A percentile compares a stretch with the other conserved stretches of the same genome.
Conservation (phyloP, 2,888 invertebrate species). For the Caradrina clavipalpis region DNA sequence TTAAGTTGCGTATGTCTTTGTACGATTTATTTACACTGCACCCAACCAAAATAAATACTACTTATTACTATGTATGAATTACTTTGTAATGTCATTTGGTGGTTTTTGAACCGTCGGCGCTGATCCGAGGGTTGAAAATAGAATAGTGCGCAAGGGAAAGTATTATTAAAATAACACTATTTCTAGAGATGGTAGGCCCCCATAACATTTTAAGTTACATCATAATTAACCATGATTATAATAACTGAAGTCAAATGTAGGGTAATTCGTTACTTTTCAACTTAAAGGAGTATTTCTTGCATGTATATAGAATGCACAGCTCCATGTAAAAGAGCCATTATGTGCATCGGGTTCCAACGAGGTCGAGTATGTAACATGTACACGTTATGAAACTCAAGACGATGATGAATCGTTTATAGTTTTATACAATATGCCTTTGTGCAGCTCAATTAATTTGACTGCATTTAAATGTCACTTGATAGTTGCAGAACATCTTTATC, state of each 20-base stretch:
- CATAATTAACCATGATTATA: not conserved
- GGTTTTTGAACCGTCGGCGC: too few relatives aligned
- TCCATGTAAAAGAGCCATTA: constrained; percentile 29
- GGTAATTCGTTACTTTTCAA: constrained; percentile 2
- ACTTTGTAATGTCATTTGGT: too few relatives aligned
- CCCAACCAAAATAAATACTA: too few relatives aligned
- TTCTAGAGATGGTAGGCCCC: too few relatives aligned
- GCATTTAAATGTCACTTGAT: not conserved
- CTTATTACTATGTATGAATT: too few relatives aligned
- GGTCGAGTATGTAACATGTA: constrained; percentile 8
- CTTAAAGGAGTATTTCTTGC: constrained; percentile 14
- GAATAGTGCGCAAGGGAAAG: too few relatives aligned
- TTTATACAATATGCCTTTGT: too few relatives aligned
- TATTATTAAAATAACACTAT: too few relatives aligned
- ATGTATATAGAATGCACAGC: constrained; percentile 7
- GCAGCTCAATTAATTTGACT: not conserved
- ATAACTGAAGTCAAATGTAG: constrained; percentile 9
- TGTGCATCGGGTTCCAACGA: constrained; percentile 18
- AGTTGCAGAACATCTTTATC: not conserved
- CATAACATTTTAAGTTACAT: too few relatives aligned
- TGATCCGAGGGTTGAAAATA: too few relatives aligned
- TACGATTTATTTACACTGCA: too few relatives aligned
- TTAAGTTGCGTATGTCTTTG: too few relatives aligned
- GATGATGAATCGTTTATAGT: not conserved
- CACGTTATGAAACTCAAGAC: constrained; percentile 24